These are phyloP conservation scores for Allacma fusca DNA, from an alignment of 2,888 invertebrate species.

Conservation along the genomic window DNA sequence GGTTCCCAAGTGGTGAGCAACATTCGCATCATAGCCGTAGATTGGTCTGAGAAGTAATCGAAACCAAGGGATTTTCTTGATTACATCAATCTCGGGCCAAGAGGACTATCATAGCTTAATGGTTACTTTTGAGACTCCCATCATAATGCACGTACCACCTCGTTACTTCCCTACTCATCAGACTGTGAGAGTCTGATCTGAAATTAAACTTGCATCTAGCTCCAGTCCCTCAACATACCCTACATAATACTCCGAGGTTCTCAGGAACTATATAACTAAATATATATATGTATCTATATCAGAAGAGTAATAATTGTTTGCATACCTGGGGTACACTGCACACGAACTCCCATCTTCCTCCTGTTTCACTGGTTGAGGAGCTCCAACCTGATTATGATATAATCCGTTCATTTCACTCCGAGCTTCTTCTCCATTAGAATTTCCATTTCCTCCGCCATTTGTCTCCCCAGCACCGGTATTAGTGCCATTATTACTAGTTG, in stretches of 20 bases:
- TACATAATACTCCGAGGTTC: not conserved
- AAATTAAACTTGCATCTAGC: conserved; percentile 11
- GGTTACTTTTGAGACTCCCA: conserved; percentile 32
- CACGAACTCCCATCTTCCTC: conserved; percentile 46
- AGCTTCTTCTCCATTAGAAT: conserved; percentile 47
- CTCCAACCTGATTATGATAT: conserved; percentile 46
- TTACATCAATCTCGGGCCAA: conserved; percentile 43
- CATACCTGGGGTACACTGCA: conserved; percentile 51
- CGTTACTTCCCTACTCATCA: not conserved
- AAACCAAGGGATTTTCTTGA: conserved; percentile 45
- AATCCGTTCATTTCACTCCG: conserved; percentile 50
- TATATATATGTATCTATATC: too few relatives aligned
- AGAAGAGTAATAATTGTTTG: conserved; percentile 4
- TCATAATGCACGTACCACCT: conserved; percentile 20
- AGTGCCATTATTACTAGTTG: conserved; percentile 19
- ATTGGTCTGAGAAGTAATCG: conserved; percentile 72
- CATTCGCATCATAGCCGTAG: conserved; percentile 82
- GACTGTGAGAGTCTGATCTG: not conserved
- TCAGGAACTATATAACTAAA: not conserved
- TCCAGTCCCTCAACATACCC: not conserved
- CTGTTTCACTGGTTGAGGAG: conserved; percentile 43
- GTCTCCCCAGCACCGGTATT: conserved; percentile 30
- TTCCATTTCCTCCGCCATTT: conserved; percentile 38
- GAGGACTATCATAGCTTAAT: conserved; percentile 34
- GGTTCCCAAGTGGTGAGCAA: conserved; percentile 72